These are phyloP conservation scores for Philotrypesis tridentata DNA, from an alignment of 1,140 invertebrate species.

Conservation along the genomic window DNA sequence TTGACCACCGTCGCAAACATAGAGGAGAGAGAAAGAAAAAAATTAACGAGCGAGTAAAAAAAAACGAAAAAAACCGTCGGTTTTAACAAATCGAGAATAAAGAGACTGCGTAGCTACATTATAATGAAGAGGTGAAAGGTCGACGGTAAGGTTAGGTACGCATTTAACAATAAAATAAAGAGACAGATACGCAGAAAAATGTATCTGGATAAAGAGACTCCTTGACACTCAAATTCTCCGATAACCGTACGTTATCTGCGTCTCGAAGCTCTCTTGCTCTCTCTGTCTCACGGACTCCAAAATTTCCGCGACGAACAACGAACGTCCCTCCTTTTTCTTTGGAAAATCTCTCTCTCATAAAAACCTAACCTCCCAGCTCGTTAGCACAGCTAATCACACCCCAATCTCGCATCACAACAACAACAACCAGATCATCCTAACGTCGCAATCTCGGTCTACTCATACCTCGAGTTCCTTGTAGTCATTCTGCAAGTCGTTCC, in stretches of 20 bases:
- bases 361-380: background rate
- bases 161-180: constrained; percentile 11
- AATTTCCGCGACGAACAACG: background rate
- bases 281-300: background rate
- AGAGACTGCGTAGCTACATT: no score
- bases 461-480: constrained; percentile 85
- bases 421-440: no score
- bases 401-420: no score
- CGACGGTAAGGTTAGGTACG: constrained; percentile 12
- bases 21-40: background rate
- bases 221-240: background rate
- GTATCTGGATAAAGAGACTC: background rate
- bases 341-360: background rate
- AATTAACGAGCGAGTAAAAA: background rate
- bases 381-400: no score
- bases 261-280: no score
- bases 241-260: background rate
- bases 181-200: background rate
- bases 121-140: constrained; percentile 10
- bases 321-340: background rate
- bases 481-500: constrained; percentile 85
- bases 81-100: no score
- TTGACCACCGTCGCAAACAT: no score
- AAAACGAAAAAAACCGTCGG: background rate
- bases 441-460: no score